Percentiles rank a stretch among this genome's conserved stretches.
Evolutionary conservation across 2,888 invertebrate species (phyloP).

Genomic region (Eretmocerus hayati): DNA sequence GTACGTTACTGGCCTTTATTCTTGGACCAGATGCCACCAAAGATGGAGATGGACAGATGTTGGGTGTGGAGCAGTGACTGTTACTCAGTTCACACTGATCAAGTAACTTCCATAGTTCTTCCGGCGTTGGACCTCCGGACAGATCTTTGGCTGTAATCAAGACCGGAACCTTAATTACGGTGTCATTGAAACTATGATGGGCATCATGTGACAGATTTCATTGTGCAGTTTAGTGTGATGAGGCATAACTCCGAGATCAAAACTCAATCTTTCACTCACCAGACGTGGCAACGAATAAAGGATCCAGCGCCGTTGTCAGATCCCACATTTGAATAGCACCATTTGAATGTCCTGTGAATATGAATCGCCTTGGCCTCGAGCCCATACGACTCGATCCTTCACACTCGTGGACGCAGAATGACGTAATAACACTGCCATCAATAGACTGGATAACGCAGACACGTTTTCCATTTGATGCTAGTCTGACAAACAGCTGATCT

Average conservation of each 20-base stretch:
- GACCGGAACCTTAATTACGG: too few species aligned
- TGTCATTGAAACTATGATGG: too few species aligned
- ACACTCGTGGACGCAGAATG: constrained; percentile 95
- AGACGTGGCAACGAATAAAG: constrained; percentile 51
- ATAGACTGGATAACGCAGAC: constrained; percentile 93
- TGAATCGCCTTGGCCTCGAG: constrained; percentile 76
- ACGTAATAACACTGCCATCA: constrained; percentile 87
- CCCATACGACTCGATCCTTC: constrained; percentile 93
- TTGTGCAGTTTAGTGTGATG: too few species aligned
- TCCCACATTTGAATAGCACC: constrained; percentile 98
- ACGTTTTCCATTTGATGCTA: constrained; percentile 92
- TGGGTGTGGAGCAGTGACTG: constrained; percentile 70
- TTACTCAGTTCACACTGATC: constrained; percentile 91
- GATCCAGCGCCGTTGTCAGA: constrained; percentile 87
- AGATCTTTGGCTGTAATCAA: constrained; percentile 48
- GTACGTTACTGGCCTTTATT: constrained; percentile 56
- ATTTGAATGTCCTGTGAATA: constrained; percentile 88
- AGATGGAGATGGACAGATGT: constrained; percentile 67
- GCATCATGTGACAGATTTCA: too few species aligned
- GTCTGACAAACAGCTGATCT: constrained; percentile 85
- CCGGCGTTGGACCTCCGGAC: constrained; percentile 86
- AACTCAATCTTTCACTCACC: constrained; percentile 39
- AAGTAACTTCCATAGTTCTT: constrained; percentile 82
- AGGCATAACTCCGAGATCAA: too few species aligned
- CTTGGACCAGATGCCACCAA: constrained; percentile 47